A percentile compares a stretch with the other conserved stretches of the same genome.
Evolutionary conservation across 2,888 invertebrate species (phyloP).

Genomic region (Hedychridium roseum): DNA sequence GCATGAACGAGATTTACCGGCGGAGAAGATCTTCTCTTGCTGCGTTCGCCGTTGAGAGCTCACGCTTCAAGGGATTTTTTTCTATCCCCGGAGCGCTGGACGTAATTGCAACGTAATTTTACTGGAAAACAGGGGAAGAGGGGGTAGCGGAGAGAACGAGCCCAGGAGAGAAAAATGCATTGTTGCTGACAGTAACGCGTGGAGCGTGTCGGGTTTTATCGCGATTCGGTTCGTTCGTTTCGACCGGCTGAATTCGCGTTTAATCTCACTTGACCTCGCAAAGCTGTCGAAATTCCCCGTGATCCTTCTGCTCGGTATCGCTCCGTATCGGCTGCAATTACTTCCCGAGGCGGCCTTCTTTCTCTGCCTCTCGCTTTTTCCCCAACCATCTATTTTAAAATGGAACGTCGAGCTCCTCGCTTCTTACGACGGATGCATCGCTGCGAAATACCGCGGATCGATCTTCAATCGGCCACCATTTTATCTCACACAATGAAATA

Average conservation of each 20-base stretch:
- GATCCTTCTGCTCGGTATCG: slow-evolving; percentile 1
- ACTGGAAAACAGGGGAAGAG: slow-evolving; percentile 6
- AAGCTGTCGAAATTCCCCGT: slow-evolving; percentile 19
- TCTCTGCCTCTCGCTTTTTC: too few relatives aligned
- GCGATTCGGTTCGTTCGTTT: slow-evolving; percentile 10
- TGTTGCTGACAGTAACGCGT: slow-evolving; percentile 24
- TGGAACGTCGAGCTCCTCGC: too few relatives aligned
- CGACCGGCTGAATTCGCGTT: slow-evolving; percentile 25
- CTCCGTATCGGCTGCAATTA: slow-evolving; percentile 6
- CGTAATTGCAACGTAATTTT: slow-evolving; percentile 18
- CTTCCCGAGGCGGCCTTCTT: too few relatives aligned
- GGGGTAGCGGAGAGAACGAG: not conserved
- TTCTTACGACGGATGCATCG: too few relatives aligned
- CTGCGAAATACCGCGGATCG: too few relatives aligned
- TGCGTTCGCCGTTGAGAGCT: not conserved
- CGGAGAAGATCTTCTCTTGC: not conserved
- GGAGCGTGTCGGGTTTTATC: slow-evolving; percentile 19
- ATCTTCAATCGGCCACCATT: too few relatives aligned
- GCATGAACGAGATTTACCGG: not conserved
- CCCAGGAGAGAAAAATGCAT: slow-evolving; percentile 23
- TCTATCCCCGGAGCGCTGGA: slow-evolving; percentile 1
- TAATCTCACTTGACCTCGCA: slow-evolving; percentile 32
- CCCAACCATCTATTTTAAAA: too few relatives aligned
- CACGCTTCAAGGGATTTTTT: slow-evolving; percentile 2
- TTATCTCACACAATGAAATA: too few relatives aligned